phyloP scores from a whole-genome alignment of 2,888 invertebrate species.

The Heliconius ismenius region DNA sequence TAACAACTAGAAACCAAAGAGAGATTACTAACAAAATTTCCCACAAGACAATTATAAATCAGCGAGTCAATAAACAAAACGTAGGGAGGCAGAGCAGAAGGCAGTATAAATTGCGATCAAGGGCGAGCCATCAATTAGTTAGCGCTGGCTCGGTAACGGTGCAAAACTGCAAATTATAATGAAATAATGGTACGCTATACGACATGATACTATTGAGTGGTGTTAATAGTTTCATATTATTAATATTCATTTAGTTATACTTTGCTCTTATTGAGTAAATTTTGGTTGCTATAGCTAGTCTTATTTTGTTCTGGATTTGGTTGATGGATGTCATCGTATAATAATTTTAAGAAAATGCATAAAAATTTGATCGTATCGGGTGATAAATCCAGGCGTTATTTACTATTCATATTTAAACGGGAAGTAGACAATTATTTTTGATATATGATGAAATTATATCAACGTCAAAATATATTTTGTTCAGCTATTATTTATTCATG shows the following conservation, averaged over 20 bases:
- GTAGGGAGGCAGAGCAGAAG: slow-evolving; percentile 27
- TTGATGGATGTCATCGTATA: too few species aligned
- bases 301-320: neutral
- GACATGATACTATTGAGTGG: neutral
- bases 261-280: neutral
- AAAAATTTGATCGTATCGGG: too few species aligned
- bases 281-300: neutral
- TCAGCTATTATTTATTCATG: too few species aligned
- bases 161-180: slow-evolving; percentile 32
- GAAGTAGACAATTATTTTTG: too few species aligned
- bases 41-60: slow-evolving; percentile 21
- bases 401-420: too few species aligned
- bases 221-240: neutral
- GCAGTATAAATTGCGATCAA: slow-evolving; percentile 39
- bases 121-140: slow-evolving; percentile 43
- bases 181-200: neutral
- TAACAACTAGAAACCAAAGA: neutral
- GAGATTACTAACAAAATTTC: neutral
- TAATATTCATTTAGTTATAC: neutral
- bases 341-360: too few species aligned
- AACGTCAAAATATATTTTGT: too few species aligned
- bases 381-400: too few species aligned
- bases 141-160: slow-evolving; percentile 32
- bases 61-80: slow-evolving; percentile 32
- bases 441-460: too few species aligned